A percentile compares a stretch with the other conserved stretches of the same genome.
phyloP scores from a whole-genome alignment of 1,140 invertebrate species.

The Thalassaphorura encarpata region DNA sequence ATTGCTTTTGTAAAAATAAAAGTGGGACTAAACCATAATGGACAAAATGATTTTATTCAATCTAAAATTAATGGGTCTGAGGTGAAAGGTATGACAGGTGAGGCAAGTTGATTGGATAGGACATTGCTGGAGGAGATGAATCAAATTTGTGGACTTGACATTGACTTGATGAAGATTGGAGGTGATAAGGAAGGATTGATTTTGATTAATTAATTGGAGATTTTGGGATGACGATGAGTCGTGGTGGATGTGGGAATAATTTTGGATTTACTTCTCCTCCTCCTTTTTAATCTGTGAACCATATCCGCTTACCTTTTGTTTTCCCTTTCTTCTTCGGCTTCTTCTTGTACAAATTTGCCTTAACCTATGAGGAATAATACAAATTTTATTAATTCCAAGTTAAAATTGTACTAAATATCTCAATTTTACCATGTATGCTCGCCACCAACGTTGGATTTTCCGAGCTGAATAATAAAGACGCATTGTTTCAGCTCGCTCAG shows the following conservation, averaged over 20 bases:
- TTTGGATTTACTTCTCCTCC: slow-evolving; percentile 1
- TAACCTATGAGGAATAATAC: slow-evolving; percentile 7
- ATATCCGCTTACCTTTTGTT: slow-evolving; percentile 6
- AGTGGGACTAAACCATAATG: too few species aligned
- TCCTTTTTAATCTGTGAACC: slow-evolving; percentile 3
- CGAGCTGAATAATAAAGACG: slow-evolving; percentile 15
- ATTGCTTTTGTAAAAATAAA: too few species aligned
- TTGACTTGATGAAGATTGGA: background rate
- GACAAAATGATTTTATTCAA: too few species aligned
- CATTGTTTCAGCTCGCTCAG: slow-evolving; percentile 10
- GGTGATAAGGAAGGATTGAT: background rate
- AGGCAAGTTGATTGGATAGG: too few species aligned
- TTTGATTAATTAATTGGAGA: too few species aligned
- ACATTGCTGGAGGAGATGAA: too few species aligned
- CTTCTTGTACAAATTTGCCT: slow-evolving; percentile 27
- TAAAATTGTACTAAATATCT: background rate
- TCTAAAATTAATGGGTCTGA: too few species aligned
- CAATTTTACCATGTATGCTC: slow-evolving; percentile 26
- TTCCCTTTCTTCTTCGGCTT: slow-evolving; percentile 24
- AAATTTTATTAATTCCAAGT: background rate
- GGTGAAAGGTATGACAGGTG: too few species aligned
- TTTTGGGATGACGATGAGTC: background rate
- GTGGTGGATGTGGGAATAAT: background rate
- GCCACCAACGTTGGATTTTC: slow-evolving; percentile 33
- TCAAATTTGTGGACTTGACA: background rate